Evolutionary conservation across 2,888 invertebrate species (phyloP).

Genomic region (Zelleria hepariella): DNA sequence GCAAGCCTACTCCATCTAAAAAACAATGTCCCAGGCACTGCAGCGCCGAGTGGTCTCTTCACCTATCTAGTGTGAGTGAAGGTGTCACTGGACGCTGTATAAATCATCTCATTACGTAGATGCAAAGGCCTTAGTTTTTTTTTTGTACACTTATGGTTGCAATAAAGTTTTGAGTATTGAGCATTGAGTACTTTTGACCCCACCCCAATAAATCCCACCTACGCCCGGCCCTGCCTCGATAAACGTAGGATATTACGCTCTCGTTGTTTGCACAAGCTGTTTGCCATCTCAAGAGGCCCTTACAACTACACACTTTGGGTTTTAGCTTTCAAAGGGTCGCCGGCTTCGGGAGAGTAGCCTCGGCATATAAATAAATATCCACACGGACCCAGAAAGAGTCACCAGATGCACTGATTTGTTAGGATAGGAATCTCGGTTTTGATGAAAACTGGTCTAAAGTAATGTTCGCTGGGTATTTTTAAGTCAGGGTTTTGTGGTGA

Average conservation of each 20-base stretch:
- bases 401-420: not conserved
- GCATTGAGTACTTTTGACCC: not conserved
- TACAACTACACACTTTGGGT: slow-evolving; percentile 68
- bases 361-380: not conserved
- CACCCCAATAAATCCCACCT: not conserved
- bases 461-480: not conserved
- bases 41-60: no score
- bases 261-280: slow-evolving; percentile 49
- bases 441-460: not conserved
- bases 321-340: slow-evolving; percentile 61
- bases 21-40: no score
- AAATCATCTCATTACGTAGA: no score
- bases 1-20: no score
- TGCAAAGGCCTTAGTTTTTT: no score
- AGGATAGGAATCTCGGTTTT: not conserved
- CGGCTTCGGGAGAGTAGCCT: slow-evolving; percentile 24
- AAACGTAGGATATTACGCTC: not conserved
- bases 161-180: not conserved
- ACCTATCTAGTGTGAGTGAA: no score
- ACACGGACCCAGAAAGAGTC: not conserved
- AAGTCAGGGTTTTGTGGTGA: no score
- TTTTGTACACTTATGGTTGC: no score
- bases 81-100: no score
- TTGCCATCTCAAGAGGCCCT: slow-evolving; percentile 61
- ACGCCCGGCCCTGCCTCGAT: not conserved